Percentiles rank a stretch among this genome's conserved stretches.
These are phyloP conservation scores for Spodoptera littoralis DNA, from an alignment of 2,888 invertebrate genomes.

Conservation along the genomic window DNA sequence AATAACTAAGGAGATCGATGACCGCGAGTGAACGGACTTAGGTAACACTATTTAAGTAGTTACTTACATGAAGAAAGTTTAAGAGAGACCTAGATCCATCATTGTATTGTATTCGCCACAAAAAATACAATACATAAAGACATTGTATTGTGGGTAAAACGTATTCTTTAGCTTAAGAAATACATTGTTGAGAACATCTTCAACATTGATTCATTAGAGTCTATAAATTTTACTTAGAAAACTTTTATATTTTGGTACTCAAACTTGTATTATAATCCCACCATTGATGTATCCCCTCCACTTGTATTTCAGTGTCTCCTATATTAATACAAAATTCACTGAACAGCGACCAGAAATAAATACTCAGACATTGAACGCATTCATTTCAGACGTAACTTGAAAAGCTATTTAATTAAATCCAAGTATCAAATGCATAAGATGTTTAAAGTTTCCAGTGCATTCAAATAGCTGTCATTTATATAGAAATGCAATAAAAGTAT, in stretches of 20 bases:
- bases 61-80: constrained; percentile 71
- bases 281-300: constrained; percentile 1
- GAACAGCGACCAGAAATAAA: constrained; percentile 4
- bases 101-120: constrained; percentile 32
- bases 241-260: constrained; percentile 12
- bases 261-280: constrained; percentile 4
- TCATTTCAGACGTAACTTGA: constrained; percentile 13
- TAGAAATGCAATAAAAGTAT: constrained; percentile 39
- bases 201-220: constrained; percentile 4
- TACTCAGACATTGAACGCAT: constrained; percentile 9
- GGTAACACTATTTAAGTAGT: constrained; percentile 66
- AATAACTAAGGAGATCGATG: constrained; percentile 74
- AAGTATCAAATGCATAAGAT: constrained; percentile 12
- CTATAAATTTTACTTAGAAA: no score
- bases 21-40: constrained; percentile 73
- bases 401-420: constrained; percentile 30
- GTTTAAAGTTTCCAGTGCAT: constrained; percentile 23
- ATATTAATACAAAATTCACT: constrained; percentile 18
- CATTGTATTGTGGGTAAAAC: constrained; percentile 33
- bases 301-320: constrained; percentile 27
- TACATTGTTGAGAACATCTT: constrained; percentile 4
- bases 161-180: constrained; percentile 21
- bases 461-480: constrained; percentile 29
- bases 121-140: constrained; percentile 30
- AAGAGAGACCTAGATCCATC: constrained; percentile 47